Percentiles rank a stretch among this genome's conserved stretches.
phyloP scores from a whole-genome alignment of 2,113 vertebrate species.

The Eira barbara region DNA sequence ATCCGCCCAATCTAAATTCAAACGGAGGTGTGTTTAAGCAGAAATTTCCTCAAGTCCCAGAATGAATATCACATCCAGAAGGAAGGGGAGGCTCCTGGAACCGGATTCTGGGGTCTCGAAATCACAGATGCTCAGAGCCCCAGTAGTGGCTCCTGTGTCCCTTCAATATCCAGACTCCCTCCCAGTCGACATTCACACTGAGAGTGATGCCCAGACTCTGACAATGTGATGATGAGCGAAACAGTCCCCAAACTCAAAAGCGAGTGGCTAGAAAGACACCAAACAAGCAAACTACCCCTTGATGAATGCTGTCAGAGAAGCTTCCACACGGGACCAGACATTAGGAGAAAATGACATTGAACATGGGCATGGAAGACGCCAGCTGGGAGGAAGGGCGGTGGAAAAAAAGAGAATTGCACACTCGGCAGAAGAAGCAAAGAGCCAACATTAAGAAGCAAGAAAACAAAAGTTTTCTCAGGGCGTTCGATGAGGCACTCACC shows the following conservation, averaged over 20 bases:
- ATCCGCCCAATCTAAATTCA: background rate
- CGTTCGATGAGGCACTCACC: background rate
- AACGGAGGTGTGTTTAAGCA: background rate
- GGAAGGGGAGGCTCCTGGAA: background rate
- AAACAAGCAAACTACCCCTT: background rate
- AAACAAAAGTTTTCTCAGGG: background rate
- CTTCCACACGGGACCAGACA: background rate
- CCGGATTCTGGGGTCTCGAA: background rate
- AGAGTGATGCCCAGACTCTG: background rate
- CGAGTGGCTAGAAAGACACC: background rate
- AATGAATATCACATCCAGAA: background rate
- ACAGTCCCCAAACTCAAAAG: background rate
- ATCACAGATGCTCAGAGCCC: background rate
- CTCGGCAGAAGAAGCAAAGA: background rate
- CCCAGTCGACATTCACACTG: background rate
- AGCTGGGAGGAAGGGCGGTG: background rate
- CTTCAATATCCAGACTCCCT: no score
- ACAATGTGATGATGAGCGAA: background rate
- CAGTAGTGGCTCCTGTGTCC: background rate
- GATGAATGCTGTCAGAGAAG: background rate
- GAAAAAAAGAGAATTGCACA: background rate
- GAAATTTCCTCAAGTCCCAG: background rate
- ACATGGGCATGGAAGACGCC: accelerated
- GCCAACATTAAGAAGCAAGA: background rate
- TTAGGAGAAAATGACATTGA: background rate